Evolutionary conservation across 30 jellyfish, hydroid and myxozoan species (phyloP).

Genomic region (Clytia hemisphaerica): DNA sequence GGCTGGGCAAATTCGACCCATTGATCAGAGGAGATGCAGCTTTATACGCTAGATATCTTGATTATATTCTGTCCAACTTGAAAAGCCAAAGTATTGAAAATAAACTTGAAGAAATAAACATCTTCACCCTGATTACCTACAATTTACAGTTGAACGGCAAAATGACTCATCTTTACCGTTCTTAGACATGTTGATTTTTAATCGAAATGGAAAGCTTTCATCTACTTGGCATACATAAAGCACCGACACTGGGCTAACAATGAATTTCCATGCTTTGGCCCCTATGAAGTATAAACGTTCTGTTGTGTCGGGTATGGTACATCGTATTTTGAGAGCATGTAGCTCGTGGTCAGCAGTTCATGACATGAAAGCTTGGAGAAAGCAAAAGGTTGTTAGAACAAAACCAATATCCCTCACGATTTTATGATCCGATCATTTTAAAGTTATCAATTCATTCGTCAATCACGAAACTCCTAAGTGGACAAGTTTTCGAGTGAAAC

Average conservation of each 20-base stretch:
- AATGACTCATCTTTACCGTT: constrained; percentile 12
- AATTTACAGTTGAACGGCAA: constrained; percentile 12
- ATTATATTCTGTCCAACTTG: neutral
- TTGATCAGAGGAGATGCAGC: constrained; percentile 4
- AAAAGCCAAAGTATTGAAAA: neutral
- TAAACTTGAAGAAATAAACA: constrained; percentile 16
- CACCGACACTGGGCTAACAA: no score
- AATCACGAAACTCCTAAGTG: neutral
- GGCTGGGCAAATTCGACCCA: constrained; percentile 20
- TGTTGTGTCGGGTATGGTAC: constrained; percentile 28
- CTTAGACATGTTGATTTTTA: constrained; percentile 7
- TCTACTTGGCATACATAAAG: constrained; percentile 14
- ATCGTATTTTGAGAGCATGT: constrained; percentile 23
- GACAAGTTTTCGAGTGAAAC: no score
- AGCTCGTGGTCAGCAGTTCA: constrained; percentile 13
- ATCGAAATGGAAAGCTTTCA: constrained; percentile 12
- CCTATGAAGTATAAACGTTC: constrained; percentile 13
- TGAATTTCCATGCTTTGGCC: no score
- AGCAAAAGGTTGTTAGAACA: constrained; percentile 21
- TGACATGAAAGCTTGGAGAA: constrained; percentile 17
- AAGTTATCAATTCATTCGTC: neutral
- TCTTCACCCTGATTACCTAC: constrained; percentile 9
- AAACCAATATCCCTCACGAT: constrained; percentile 17
- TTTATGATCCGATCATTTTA: constrained; percentile 13
- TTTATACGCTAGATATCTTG: constrained; percentile 15